A percentile compares a stretch with the other conserved stretches of the same genome.
phyloP scores from a whole-genome alignment of 2,888 invertebrate species.

The Fissipunctia ypsillon region DNA sequence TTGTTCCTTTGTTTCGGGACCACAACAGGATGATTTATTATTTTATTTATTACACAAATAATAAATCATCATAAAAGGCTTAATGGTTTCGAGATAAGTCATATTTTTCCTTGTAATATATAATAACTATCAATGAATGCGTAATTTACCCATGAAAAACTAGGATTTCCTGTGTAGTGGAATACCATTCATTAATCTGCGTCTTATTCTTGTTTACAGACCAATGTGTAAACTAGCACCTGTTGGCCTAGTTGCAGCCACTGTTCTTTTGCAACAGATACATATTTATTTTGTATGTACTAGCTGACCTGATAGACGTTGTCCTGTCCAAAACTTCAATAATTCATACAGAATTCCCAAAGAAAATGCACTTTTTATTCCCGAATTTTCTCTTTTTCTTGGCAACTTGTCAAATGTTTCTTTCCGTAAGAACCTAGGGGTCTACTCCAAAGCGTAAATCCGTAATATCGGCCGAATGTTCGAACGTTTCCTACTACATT shows the following conservation, averaged over 20 bases:
- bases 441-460: no score
- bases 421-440: no score
- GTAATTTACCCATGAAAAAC: neutral
- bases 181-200: neutral
- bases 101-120: neutral
- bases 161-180: neutral
- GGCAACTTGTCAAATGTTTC: no score
- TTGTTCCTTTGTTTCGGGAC: conserved; percentile 6
- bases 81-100: neutral
- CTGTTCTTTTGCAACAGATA: neutral
- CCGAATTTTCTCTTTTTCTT: no score
- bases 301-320: no score
- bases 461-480: no score
- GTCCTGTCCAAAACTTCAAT: no score
- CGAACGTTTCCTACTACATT: no score
- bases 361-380: no score
- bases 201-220: neutral
- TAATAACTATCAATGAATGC: neutral
- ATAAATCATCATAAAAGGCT: neutral
- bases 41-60: neutral
- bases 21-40: conserved; percentile 2
- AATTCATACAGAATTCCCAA: no score
- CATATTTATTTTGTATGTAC: neutral
- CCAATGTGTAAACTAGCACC: neutral
- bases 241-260: neutral